Conservation (phyloP, 1,140 invertebrate genomes). For the Coenobita brevimanus region DNA sequence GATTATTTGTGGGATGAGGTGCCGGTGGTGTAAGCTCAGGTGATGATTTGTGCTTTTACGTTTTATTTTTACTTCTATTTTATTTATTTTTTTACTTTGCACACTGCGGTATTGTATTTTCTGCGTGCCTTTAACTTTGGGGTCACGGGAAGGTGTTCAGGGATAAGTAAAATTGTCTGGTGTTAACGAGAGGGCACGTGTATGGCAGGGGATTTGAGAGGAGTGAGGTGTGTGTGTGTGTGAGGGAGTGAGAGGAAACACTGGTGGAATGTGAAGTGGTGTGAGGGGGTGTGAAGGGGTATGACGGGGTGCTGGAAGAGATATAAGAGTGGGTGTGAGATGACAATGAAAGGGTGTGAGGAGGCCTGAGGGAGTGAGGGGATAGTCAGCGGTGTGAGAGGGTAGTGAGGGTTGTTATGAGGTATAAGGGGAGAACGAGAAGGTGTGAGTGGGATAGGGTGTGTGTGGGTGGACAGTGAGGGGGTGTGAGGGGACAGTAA, state of each 20-base stretch:
- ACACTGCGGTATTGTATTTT: too few relatives aligned
- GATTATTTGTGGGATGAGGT: too few relatives aligned
- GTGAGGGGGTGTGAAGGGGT: too few relatives aligned
- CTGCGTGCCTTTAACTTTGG: too few relatives aligned
- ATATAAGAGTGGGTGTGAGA: not conserved
- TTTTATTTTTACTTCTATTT: too few relatives aligned
- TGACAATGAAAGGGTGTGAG: not conserved
- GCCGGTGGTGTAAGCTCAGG: too few relatives aligned
- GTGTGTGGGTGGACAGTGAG: not conserved
- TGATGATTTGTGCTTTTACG: too few relatives aligned
- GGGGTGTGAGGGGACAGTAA: not conserved
- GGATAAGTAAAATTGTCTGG: not conserved
- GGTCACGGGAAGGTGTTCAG: not conserved
- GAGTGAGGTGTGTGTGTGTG: not conserved
- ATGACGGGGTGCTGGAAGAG: not conserved
- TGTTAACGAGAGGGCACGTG: not conserved
- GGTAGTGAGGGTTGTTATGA: not conserved
- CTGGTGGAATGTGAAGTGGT: too few relatives aligned
- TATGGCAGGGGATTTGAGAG: not conserved
- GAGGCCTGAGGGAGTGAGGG: not conserved
- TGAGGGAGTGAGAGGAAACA: not conserved
- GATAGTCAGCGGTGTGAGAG: not conserved
- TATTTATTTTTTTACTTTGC: too few relatives aligned
- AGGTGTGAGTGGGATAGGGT: not conserved
- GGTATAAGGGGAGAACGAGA: not conserved